Evolutionary conservation across 2,888 invertebrate species (phyloP).

Genomic region (Lochmaea capreae): DNA sequence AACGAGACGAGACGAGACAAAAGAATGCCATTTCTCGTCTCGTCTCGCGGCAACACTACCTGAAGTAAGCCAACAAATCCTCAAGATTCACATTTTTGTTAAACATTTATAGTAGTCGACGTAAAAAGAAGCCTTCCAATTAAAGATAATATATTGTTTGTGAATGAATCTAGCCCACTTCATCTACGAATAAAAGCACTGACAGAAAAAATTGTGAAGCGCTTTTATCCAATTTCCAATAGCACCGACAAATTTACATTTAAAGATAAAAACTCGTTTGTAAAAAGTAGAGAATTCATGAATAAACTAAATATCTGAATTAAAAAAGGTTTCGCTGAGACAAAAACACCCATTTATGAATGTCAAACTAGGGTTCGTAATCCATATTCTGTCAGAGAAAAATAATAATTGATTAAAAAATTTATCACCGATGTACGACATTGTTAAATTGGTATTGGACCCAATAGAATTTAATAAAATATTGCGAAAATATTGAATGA

Average conservation of each 20-base stretch:
- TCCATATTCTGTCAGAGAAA: background rate
- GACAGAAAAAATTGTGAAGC: background rate
- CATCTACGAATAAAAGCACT: background rate
- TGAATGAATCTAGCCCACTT: background rate
- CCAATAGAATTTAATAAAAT: no score
- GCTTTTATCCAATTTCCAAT: conserved; percentile 1
- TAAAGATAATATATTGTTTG: background rate
- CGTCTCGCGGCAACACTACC: no score
- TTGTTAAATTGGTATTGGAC: no score
- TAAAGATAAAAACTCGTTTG: background rate
- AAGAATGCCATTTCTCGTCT: no score
- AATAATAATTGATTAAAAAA: conserved; percentile 7
- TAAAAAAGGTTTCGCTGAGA: background rate
- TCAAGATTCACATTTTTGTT: no score
- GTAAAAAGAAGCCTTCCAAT: background rate
- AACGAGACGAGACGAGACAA: no score
- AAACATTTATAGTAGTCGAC: background rate
- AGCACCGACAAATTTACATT: conserved; percentile 14
- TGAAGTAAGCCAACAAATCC: no score
- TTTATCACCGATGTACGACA: background rate
- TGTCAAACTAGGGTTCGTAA: background rate
- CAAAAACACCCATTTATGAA: conserved; percentile 14
- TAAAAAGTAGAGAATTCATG: background rate
- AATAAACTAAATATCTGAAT: conserved; percentile 6
- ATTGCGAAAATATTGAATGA: no score